These are phyloP conservation scores for Pseudomyrmex dendroicus DNA, from an alignment of 1,140 invertebrate genomes.

Conservation along the genomic window DNA sequence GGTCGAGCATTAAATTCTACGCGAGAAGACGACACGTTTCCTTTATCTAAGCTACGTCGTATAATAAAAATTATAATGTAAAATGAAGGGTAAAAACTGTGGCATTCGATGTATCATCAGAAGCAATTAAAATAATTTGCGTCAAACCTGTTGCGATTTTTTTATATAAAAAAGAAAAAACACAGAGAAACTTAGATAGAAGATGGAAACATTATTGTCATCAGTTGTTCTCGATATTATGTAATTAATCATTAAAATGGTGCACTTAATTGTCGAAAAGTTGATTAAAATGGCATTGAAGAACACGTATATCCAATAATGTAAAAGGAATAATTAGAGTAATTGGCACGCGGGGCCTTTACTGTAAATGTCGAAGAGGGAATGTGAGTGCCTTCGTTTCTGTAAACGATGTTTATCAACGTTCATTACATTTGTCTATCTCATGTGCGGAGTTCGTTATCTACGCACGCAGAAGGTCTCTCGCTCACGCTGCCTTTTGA, in stretches of 20 bases:
- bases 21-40: background rate
- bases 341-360: background rate
- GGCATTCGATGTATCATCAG: background rate
- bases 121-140: constrained; percentile 8
- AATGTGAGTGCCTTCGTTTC: background rate
- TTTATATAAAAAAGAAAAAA: too few species aligned
- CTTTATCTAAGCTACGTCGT: background rate
- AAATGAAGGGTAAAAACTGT: background rate
- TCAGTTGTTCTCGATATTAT: too few species aligned
- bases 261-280: too few species aligned
- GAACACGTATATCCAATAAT: too few species aligned
- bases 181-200: too few species aligned
- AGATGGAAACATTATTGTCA: too few species aligned
- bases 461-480: constrained; percentile 17
- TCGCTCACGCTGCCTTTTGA: constrained; percentile 31
- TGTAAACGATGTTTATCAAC: constrained; percentile 45
- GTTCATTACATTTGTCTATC: constrained; percentile 43
- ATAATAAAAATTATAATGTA: background rate
- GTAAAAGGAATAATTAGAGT: background rate
- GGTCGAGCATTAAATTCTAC: background rate
- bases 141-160: background rate
- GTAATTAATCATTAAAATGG: too few species aligned
- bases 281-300: too few species aligned
- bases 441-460: constrained; percentile 53
- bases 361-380: background rate